These are phyloP conservation scores for Galemys pyrenaicus DNA, from an alignment of 2,113 vertebrate genomes.

Conservation along the genomic window DNA sequence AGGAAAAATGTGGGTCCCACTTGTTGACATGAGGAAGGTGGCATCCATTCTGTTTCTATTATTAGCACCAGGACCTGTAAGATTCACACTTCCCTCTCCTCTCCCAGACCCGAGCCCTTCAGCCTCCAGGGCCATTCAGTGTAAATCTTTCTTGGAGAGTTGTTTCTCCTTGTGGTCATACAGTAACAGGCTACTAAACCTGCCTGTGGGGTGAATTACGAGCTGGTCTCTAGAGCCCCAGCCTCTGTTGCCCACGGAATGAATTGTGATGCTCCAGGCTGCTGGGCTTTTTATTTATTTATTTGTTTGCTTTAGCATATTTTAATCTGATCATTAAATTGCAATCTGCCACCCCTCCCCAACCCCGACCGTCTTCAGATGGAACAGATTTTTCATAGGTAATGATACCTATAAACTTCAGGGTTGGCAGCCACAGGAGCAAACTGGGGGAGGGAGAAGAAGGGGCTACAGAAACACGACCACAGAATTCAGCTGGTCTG, in stretches of 20 bases:
- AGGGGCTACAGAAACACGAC: neutral
- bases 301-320: constrained; percentile 79
- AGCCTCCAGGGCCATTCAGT: neutral
- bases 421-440: constrained; percentile 18
- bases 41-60: neutral
- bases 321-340: constrained; percentile 81
- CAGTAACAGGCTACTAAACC: constrained; percentile 67
- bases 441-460: neutral
- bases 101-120: neutral
- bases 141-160: constrained; percentile 56
- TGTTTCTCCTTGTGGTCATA: constrained; percentile 64
- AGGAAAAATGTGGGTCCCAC: neutral
- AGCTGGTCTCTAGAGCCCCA: constrained; percentile 59
- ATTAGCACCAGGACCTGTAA: neutral
- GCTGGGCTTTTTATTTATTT: constrained; percentile 73
- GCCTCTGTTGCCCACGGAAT: constrained; percentile 62
- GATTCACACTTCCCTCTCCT: neutral
- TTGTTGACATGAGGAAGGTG: neutral
- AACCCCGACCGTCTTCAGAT: constrained; percentile 12
- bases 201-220: constrained; percentile 67
- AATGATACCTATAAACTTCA: constrained; percentile 78
- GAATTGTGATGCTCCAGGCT: constrained; percentile 60
- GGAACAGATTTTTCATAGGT: constrained; percentile 78
- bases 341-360: constrained; percentile 78
- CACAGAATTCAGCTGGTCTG: neutral